Percentiles rank a stretch among this genome's conserved stretches.
Conservation (phyloP, 2,888 invertebrate genomes). For the Caenorhabditis japonica region DNA sequence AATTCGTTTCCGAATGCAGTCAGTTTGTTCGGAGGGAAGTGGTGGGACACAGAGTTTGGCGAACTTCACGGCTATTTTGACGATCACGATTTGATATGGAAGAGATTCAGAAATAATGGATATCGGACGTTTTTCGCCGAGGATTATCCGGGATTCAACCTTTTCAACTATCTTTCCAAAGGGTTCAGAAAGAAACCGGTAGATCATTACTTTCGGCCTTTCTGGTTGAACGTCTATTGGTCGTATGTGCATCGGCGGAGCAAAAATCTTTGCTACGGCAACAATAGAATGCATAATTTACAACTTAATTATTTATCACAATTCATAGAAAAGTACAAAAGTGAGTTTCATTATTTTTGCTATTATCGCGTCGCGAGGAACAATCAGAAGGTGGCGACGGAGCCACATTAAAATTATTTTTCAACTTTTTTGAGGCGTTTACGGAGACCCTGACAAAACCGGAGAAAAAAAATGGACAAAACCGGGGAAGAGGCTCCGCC, state of each 20-base stretch:
- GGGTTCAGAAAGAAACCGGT: constrained; percentile 78
- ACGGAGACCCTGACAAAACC: too few relatives aligned
- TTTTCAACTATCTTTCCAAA: constrained; percentile 78
- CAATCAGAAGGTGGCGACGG: too few relatives aligned
- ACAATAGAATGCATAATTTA: constrained; percentile 69
- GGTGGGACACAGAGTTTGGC: constrained; percentile 53
- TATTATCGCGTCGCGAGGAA: too few relatives aligned
- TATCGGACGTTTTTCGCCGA: constrained; percentile 78
- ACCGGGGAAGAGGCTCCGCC: too few relatives aligned
- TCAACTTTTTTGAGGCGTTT: too few relatives aligned
- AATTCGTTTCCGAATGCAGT: constrained; percentile 78
- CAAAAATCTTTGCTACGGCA: constrained; percentile 72
- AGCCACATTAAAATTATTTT: too few relatives aligned
- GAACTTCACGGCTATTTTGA: constrained; percentile 73
- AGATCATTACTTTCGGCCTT: constrained; percentile 78
- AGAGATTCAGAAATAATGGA: constrained; percentile 72
- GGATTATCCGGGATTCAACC: constrained; percentile 78
- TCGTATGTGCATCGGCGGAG: constrained; percentile 72
- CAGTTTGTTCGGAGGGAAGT: constrained; percentile 76
- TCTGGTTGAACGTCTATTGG: constrained; percentile 76
- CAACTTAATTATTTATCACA: constrained; percentile 76
- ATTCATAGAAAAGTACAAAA: constrained; percentile 70
- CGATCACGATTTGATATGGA: constrained; percentile 78
- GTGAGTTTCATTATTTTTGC: background rate
- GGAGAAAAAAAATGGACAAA: too few relatives aligned